Percentiles rank a stretch among this genome's conserved stretches.
Conservation (phyloP, 37 sponge, comb jelly and placozoan species). For the Ianthella basta region DNA sequence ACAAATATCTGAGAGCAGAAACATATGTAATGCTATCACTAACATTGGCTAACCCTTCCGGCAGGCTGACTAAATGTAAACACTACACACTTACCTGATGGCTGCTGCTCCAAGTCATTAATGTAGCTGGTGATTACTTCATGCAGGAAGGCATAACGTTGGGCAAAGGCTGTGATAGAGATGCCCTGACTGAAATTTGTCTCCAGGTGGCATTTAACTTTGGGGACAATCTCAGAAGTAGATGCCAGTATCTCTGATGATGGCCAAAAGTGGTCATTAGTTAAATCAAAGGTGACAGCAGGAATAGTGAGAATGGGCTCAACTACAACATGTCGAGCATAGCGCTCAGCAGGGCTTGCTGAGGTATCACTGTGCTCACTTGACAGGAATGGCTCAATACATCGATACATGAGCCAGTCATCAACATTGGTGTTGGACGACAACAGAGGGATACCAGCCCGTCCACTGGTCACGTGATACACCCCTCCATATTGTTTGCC, state of each 20-base stretch:
- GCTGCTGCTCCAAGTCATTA: conserved; percentile 69
- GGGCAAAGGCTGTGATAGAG: conserved; percentile 84
- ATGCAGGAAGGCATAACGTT: conserved; percentile 93
- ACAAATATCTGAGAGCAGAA: too few relatives aligned
- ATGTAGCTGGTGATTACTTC: conserved; percentile 80
- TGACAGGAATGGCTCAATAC: conserved; percentile 47
- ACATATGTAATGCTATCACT: too few relatives aligned
- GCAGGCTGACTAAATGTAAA: too few relatives aligned
- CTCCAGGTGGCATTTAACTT: conserved; percentile 73
- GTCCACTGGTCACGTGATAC: conserved; percentile 58
- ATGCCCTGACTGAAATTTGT: conserved; percentile 70
- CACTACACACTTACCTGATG: background rate
- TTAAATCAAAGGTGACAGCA: conserved; percentile 58
- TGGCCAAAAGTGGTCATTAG: conserved; percentile 88
- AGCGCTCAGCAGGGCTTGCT: background rate
- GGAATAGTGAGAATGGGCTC: conserved; percentile 71
- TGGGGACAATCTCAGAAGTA: conserved; percentile 14
- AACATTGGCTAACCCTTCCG: too few relatives aligned
- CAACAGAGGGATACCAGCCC: conserved; percentile 44
- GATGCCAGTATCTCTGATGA: background rate
- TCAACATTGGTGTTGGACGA: conserved; percentile 33
- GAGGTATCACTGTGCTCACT: conserved; percentile 25
- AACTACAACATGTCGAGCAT: conserved; percentile 45
- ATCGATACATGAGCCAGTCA: conserved; percentile 72
- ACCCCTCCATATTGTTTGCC: conserved; percentile 47